These are phyloP conservation scores for Galeruca laticollis DNA, from an alignment of 2,888 invertebrate species.

Conservation along the genomic window DNA sequence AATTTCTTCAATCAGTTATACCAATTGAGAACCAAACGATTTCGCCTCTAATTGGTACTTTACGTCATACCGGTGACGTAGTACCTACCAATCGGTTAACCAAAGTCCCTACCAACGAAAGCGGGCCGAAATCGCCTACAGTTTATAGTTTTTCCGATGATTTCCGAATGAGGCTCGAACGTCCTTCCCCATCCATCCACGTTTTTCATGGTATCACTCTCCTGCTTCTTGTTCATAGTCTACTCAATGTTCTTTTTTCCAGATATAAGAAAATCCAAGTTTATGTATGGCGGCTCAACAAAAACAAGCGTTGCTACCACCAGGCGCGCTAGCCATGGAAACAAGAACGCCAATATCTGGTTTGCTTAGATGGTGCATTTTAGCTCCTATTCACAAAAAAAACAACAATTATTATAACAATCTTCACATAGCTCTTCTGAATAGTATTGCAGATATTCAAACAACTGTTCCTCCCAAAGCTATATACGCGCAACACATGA, in stretches of 20 bases:
- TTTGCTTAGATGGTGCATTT: slow-evolving; percentile 81
- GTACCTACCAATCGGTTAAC: too few species aligned
- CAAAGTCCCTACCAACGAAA: too few species aligned
- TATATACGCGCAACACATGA: slow-evolving; percentile 74
- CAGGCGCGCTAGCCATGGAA: slow-evolving; percentile 86
- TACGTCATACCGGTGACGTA: too few species aligned
- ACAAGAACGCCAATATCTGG: slow-evolving; percentile 85
- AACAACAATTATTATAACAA: slow-evolving; percentile 71
- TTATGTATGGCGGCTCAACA: slow-evolving; percentile 78
- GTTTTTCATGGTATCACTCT: too few species aligned
- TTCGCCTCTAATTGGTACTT: too few species aligned
- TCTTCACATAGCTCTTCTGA: slow-evolving; percentile 76
- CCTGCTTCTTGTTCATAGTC: too few species aligned
- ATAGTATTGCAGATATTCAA: slow-evolving; percentile 73
- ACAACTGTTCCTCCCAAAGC: slow-evolving; percentile 71
- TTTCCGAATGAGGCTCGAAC: too few species aligned
- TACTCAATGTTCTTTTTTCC: slow-evolving; percentile 35
- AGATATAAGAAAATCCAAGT: slow-evolving; percentile 74
- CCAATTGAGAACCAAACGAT: too few species aligned
- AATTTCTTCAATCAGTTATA: too few species aligned
- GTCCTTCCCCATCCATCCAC: too few species aligned
- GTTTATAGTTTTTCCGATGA: too few species aligned
- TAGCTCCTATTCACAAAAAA: slow-evolving; percentile 73
- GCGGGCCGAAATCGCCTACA: too few species aligned
- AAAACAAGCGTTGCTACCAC: slow-evolving; percentile 76